These are phyloP conservation scores for Ypsolopha sequella DNA, from an alignment of 2,888 invertebrate genomes.

Conservation along the genomic window DNA sequence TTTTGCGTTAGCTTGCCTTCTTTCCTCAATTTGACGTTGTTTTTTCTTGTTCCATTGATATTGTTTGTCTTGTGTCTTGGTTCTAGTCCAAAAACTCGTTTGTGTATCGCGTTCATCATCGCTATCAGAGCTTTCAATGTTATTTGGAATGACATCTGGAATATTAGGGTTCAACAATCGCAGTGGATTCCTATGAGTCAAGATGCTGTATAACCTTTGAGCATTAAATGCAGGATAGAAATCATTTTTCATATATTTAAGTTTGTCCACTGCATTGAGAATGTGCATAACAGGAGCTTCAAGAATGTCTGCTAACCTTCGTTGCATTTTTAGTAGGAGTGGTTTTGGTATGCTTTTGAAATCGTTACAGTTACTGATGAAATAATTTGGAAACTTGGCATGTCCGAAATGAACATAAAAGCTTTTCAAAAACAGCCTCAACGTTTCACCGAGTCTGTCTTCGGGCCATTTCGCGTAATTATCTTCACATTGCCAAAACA, in stretches of 20 bases:
- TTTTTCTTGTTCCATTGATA: constrained; percentile 60
- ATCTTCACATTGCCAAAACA: constrained; percentile 85
- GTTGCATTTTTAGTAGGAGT: constrained; percentile 74
- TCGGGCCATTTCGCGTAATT: constrained; percentile 80
- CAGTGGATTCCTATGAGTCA: constrained; percentile 68
- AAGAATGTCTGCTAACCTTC: constrained; percentile 74
- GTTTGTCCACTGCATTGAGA: constrained; percentile 76
- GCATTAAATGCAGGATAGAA: constrained; percentile 77
- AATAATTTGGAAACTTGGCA: constrained; percentile 78
- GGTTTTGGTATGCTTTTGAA: constrained; percentile 78
- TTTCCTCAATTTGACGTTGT: constrained; percentile 45
- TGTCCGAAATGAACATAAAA: constrained; percentile 74
- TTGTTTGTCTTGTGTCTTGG: constrained; percentile 61
- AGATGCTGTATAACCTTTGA: constrained; percentile 68
- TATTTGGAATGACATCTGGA: constrained; percentile 22
- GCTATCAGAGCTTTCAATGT: constrained; percentile 42
- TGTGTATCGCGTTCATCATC: constrained; percentile 35
- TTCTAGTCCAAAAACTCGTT: constrained; percentile 53
- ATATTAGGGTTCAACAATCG: constrained; percentile 57
- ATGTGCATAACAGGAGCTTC: constrained; percentile 81
- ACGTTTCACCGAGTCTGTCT: constrained; percentile 77
- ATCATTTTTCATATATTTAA: constrained; percentile 70
- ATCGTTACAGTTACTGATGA: constrained; percentile 78
- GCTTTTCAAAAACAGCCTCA: constrained; percentile 72
- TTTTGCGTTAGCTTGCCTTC: constrained; percentile 29